Evolutionary conservation across 2,113 vertebrate genomes (phyloP).

Genomic region (Neolamprologus hecqui): DNA sequence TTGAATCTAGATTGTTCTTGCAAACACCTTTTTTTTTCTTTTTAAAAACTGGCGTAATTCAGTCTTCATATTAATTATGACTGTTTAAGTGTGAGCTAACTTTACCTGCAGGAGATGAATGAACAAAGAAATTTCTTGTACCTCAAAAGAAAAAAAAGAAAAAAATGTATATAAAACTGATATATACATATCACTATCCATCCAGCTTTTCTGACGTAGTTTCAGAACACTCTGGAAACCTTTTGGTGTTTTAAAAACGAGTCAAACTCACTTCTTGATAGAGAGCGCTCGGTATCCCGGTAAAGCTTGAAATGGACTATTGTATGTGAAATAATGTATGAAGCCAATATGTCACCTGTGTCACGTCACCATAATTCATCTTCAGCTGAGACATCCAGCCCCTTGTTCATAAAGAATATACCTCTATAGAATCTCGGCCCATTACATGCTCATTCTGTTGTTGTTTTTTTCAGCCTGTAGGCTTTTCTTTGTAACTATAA

Average conservation of each 20-base stretch:
- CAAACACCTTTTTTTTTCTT: not conserved
- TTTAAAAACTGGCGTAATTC: not conserved
- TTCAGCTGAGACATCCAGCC: slow-evolving; percentile 41
- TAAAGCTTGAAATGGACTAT: slow-evolving; percentile 56
- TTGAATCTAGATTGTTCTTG: not conserved
- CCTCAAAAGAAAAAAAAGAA: not conserved
- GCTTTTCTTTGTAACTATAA: slow-evolving; percentile 59
- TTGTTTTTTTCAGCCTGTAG: slow-evolving; percentile 37
- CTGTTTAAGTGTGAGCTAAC: not conserved
- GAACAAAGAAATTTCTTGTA: not conserved
- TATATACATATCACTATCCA: not conserved
- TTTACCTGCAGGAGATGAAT: not conserved
- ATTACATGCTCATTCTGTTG: slow-evolving; percentile 40
- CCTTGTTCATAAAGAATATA: slow-evolving; percentile 54
- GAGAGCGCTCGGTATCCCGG: slow-evolving; percentile 23
- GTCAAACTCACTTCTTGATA: slow-evolving; percentile 20
- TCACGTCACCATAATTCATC: slow-evolving; percentile 63
- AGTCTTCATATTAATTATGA: not conserved
- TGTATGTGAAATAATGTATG: slow-evolving; percentile 65
- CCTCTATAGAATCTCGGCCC: slow-evolving; percentile 20
- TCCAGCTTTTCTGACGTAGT: not conserved
- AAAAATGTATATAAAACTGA: not conserved
- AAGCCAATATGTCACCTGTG: slow-evolving; percentile 66
- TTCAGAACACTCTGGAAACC: not conserved
- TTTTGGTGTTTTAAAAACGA: slow-evolving; percentile 31